Base-by-base conservation (phyloP, 2,113 vertebrate genomes). In the Etheostoma cragini region DNA sequence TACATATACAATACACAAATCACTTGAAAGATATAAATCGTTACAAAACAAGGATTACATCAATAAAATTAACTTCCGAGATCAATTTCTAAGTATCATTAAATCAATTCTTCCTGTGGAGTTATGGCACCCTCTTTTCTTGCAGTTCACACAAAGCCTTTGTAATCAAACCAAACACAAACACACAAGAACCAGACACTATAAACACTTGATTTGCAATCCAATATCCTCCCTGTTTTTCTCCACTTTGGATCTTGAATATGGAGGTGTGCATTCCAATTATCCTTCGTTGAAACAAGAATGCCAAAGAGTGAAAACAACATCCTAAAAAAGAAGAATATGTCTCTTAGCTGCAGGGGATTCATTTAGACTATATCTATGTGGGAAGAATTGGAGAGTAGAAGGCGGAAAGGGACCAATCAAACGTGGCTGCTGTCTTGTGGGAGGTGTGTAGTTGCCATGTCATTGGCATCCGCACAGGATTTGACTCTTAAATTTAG, bases 181-280 rank as follows among this genome's bases (percentile, higher is more conserved):
- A 81, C 78, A 46, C 82, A 66, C 12, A 53, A 66, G 60, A 82
- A 68, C 19, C 72, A 88, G 67, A 83, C 71, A 68, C 58, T 62
- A 83, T 75, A 88, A 90, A 89, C 88, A 91, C 90, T 92, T 82
- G 76, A 93, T 89, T 79, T 87, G 78, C 81, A 89, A 91, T 91
- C 78, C 86, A 90, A 88, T 91, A 88, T 90, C 82, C 82, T 65
- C 42, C 71, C 64, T 84, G 77, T 83, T 82, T 83, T 79, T 68
- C 73, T 83, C 60, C 79, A 70, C 89, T 91, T 87, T 85, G 75
- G 73, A 76, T 83, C 75, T 75, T 72, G 72, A 85, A 80, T 75
- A 81, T 86, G 82, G 76, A 89, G 68, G 72, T 92, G 81, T 77
- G 80, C 73, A 61, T 85, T 83, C 74, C 88, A 92, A 92, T 91